phyloP scores from a whole-genome alignment of 2,113 vertebrate species.

The Gymnarchus niloticus region DNA sequence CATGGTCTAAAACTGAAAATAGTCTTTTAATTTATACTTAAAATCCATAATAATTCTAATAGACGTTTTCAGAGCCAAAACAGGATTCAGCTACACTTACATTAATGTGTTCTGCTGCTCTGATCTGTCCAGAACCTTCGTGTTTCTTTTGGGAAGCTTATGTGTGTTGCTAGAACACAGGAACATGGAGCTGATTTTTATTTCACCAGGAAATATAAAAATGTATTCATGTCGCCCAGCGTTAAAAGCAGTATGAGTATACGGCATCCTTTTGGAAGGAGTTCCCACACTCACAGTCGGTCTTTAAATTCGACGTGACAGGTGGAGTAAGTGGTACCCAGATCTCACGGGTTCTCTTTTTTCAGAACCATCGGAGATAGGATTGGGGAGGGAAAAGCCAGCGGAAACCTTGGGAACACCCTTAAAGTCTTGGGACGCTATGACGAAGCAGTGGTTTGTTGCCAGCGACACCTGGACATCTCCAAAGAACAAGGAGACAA shows the following conservation, averaged over 20 bases:
- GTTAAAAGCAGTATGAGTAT: neutral
- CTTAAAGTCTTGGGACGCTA: constrained; percentile 88
- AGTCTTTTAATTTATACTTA: constrained; percentile 2
- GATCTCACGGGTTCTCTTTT: neutral
- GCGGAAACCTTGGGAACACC: constrained; percentile 93
- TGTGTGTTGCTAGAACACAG: neutral
- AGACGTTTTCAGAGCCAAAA: neutral
- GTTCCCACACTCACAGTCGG: no score
- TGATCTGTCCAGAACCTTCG: neutral
- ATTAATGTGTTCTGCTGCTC: neutral
- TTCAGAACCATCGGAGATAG: constrained; percentile 87
- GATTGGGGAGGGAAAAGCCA: constrained; percentile 93
- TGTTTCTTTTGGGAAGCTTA: neutral
- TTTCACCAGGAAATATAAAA: neutral
- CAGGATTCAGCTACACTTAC: neutral
- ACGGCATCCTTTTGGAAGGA: neutral
- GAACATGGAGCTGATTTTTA: neutral
- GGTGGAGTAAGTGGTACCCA: no score
- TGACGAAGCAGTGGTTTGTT: constrained; percentile 87
- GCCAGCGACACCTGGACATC: constrained; percentile 93
- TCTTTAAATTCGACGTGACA: no score
- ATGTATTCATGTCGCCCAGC: neutral
- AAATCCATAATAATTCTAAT: constrained; percentile 9
- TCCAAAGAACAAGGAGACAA: constrained; percentile 92
- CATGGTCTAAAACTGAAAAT: neutral